phyloP scores from a whole-genome alignment of 1,140 invertebrate species.

The Eciton burchellii region DNA sequence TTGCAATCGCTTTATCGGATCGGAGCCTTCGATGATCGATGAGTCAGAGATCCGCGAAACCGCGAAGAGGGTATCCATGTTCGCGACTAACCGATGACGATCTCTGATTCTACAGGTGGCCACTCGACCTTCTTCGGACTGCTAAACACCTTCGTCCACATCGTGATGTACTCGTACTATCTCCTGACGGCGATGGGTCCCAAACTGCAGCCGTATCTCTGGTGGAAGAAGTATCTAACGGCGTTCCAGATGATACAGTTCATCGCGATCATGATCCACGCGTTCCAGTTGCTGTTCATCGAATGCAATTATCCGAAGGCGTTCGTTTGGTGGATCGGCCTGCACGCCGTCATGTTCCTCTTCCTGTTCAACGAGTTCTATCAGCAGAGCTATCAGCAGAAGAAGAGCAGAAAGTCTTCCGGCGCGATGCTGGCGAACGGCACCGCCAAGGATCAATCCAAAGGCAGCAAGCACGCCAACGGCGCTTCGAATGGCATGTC shows the following conservation, averaged over 20 bases:
- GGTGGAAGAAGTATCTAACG: constrained; percentile 98
- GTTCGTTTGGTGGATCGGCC: constrained; percentile 90
- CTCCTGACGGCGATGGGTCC: constrained; percentile 94
- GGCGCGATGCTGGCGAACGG: constrained; percentile 27
- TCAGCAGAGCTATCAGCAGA: constrained; percentile 91
- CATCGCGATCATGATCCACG: constrained; percentile 91
- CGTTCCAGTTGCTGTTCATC: constrained; percentile 93
- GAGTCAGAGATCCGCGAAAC: too few species aligned
- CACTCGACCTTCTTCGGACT: constrained; percentile 93
- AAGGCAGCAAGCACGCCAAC: constrained; percentile 58
- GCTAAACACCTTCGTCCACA: constrained; percentile 96
- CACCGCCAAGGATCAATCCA: constrained; percentile 70
- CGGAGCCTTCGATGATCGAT: too few species aligned
- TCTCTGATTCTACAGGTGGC: constrained; percentile 88
- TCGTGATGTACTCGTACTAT: constrained; percentile 97
- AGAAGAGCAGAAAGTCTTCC: constrained; percentile 67
- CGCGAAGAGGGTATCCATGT: too few species aligned
- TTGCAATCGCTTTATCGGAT: too few species aligned
- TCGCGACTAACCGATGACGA: constrained; percentile 95
- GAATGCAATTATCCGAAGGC: constrained; percentile 94
- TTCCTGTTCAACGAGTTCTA: constrained; percentile 93
- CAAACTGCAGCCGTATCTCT: constrained; percentile 94
- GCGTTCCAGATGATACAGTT: constrained; percentile 95
- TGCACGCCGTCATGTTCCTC: constrained; percentile 92
- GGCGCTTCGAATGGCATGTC: constrained; percentile 67